A percentile compares a stretch with the other conserved stretches of the same genome.
phyloP scores from a whole-genome alignment of 2,113 vertebrate species.

The Serinus canaria region DNA sequence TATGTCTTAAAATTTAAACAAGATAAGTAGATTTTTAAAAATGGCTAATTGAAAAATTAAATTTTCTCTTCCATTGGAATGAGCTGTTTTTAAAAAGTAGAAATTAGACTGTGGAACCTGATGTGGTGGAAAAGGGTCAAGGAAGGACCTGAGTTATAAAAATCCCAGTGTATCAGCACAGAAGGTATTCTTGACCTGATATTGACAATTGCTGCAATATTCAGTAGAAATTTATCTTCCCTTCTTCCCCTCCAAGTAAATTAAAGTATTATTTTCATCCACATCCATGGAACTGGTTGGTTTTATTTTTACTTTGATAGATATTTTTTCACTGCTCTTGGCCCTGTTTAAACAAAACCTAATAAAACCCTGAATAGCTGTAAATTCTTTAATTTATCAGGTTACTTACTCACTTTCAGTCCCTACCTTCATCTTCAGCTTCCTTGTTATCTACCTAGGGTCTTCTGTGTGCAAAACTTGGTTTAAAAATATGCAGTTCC shows the following conservation, averaged over 20 bases:
- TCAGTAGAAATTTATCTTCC: background rate
- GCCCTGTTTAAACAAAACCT: background rate
- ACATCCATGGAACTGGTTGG: background rate
- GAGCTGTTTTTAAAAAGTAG: background rate
- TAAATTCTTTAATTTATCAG: background rate
- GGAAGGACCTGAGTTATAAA: background rate
- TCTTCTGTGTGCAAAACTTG: background rate
- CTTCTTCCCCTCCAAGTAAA: background rate
- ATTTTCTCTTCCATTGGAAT: background rate
- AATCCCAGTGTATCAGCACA: background rate
- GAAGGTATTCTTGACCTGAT: background rate
- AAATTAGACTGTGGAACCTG: background rate
- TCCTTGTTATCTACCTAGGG: background rate
- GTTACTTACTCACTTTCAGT: background rate
- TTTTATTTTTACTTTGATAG: background rate
- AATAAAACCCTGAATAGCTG: background rate
- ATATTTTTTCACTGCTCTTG: background rate
- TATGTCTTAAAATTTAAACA: background rate
- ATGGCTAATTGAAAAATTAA: background rate
- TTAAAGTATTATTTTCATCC: background rate
- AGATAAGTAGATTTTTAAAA: background rate
- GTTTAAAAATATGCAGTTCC: background rate
- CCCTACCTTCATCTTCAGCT: background rate
- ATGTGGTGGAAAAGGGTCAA: background rate
- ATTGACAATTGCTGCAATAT: background rate